phyloP scores from a whole-genome alignment of 2,113 vertebrate genomes.

The Chinchilla lanigera region DNA sequence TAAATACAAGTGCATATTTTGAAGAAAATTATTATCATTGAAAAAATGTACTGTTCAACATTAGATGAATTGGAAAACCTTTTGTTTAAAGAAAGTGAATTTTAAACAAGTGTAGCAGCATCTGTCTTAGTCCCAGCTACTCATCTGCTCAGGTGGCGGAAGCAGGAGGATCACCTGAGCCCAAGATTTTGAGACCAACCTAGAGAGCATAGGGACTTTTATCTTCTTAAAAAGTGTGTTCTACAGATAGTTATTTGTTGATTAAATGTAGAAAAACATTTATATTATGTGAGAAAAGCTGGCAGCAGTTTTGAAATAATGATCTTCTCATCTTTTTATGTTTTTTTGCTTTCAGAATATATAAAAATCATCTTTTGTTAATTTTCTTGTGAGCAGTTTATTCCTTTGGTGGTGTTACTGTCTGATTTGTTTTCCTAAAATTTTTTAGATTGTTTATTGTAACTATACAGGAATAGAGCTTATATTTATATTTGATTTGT shows the following conservation, averaged over 20 bases:
- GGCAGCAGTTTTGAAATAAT: conserved; percentile 25
- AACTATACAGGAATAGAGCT: background rate
- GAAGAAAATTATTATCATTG: conserved; percentile 25
- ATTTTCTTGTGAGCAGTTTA: background rate
- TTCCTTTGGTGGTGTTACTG: background rate
- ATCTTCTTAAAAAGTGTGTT: background rate
- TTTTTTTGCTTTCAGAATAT: conserved; percentile 25
- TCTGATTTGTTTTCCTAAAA: conserved; percentile 13
- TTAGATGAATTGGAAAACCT: conserved; percentile 2
- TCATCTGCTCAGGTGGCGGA: background rate
- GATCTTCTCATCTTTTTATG: background rate
- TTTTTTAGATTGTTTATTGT: conserved; percentile 37
- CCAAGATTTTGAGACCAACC: background rate
- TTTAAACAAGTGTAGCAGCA: background rate
- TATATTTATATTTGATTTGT: background rate
- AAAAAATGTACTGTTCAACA: conserved; percentile 37
- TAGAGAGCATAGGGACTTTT: background rate
- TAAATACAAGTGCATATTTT: conserved; percentile 23
- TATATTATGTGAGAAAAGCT: background rate
- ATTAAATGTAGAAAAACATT: background rate
- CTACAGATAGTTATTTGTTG: background rate
- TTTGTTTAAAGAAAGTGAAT: background rate
- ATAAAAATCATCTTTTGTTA: background rate
- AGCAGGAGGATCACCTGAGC: background rate
- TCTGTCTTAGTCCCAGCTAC: background rate